These are phyloP conservation scores for Meles meles DNA, from an alignment of 2,113 vertebrate species.

Conservation along the genomic window DNA sequence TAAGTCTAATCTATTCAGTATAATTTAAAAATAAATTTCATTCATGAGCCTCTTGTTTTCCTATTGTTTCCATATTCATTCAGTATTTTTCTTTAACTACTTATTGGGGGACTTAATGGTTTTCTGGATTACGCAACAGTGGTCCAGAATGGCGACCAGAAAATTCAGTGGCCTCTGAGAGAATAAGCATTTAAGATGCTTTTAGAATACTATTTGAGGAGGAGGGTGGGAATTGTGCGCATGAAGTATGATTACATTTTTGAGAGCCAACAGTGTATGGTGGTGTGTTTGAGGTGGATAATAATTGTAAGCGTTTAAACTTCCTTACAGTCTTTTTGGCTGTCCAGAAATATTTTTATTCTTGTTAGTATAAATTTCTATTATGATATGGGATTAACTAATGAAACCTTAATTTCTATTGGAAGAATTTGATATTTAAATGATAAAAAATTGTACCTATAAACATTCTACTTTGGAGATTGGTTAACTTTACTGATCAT, in stretches of 20 bases:
- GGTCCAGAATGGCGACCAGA: neutral
- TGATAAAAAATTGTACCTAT: neutral
- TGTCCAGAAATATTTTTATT: slow-evolving; percentile 9
- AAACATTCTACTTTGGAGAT: neutral
- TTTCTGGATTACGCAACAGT: neutral
- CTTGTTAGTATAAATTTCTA: neutral
- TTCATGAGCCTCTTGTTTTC: slow-evolving; percentile 15
- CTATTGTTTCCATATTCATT: slow-evolving; percentile 29
- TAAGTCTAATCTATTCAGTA: neutral
- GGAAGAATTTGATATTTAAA: neutral
- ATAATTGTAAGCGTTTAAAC: slow-evolving; percentile 3
- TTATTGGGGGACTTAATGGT: neutral
- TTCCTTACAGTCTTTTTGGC: neutral
- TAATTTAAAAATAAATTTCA: slow-evolving; percentile 32
- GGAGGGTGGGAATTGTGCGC: neutral
- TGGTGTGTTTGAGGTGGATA: neutral
- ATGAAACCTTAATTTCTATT: neutral
- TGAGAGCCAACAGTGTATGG: neutral
- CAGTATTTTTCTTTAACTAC: neutral
- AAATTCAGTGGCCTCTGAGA: neutral
- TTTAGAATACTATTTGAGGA: neutral
- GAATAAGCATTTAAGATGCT: neutral
- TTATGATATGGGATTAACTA: neutral
- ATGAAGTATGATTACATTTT: neutral
- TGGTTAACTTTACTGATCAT: neutral